These are phyloP conservation scores for Pachyramphus minor DNA, from an alignment of 2,113 vertebrate genomes.

Conservation along the genomic window DNA sequence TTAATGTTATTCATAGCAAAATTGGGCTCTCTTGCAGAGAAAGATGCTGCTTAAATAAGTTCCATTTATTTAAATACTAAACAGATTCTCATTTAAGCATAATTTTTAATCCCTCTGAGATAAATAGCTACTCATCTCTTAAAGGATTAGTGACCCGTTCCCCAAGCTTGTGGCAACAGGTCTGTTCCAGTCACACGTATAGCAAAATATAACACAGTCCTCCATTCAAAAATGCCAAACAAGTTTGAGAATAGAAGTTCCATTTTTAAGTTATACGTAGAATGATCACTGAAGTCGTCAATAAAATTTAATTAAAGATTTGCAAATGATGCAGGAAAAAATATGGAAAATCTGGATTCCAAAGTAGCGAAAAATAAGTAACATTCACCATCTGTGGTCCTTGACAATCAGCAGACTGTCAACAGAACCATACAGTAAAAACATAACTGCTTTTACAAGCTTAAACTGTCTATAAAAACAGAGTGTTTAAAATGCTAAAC, in stretches of 20 bases:
- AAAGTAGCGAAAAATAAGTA: conserved; percentile 1
- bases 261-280: background rate
- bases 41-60: background rate
- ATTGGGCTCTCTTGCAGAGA: background rate
- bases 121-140: background rate
- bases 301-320: background rate
- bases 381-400: conserved; percentile 11
- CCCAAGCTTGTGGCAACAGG: background rate
- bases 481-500: background rate
- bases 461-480: conserved; percentile 39
- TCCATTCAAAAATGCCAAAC: background rate
- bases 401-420: conserved; percentile 43
- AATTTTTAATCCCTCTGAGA: background rate
- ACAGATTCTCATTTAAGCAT: background rate
- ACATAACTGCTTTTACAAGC: conserved; percentile 26
- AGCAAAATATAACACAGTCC: background rate
- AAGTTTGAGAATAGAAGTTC: background rate
- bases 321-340: background rate
- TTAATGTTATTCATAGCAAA: background rate
- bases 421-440: conserved; percentile 22
- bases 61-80: background rate
- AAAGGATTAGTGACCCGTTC: background rate
- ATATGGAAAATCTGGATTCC: background rate
- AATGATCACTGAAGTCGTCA: background rate
- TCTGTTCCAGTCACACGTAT: background rate